Conservation (phyloP, 1,140 invertebrate genomes). For the Drosophila aff. region DNA sequence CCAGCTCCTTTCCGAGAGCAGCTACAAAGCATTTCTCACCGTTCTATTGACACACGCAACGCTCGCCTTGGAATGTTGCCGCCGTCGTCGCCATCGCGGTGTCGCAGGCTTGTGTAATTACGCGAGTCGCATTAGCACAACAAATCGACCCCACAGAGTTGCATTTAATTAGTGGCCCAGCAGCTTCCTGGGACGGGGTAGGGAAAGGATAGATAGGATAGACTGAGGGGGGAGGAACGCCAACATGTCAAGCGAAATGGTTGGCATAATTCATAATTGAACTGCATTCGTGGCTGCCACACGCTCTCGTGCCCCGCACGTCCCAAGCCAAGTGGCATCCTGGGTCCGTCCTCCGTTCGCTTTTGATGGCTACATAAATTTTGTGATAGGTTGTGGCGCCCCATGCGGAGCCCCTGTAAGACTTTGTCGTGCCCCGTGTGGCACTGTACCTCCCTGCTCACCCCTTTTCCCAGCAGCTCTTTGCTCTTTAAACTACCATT, state of each 20-base stretch:
- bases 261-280: slow-evolving; percentile 82
- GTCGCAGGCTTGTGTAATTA: slow-evolving; percentile 61
- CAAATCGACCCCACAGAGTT: slow-evolving; percentile 75
- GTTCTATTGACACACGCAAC: slow-evolving; percentile 78
- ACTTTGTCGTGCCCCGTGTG: slow-evolving; percentile 36
- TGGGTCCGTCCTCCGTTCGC: slow-evolving; percentile 10
- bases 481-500: slow-evolving; percentile 13
- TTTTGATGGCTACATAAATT: slow-evolving; percentile 67
- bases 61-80: slow-evolving; percentile 72
- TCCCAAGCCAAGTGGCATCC: slow-evolving; percentile 20
- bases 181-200: neutral
- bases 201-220: neutral
- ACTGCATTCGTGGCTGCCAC: slow-evolving; percentile 58
- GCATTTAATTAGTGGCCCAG: slow-evolving; percentile 74
- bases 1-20: slow-evolving; percentile 4
- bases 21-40: slow-evolving; percentile 65
- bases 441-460: neutral
- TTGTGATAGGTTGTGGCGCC: slow-evolving; percentile 45
- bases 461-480: neutral
- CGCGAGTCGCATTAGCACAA: slow-evolving; percentile 74
- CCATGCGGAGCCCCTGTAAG: slow-evolving; percentile 22
- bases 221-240: neutral
- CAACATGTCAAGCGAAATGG: slow-evolving; percentile 70
- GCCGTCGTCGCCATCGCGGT: slow-evolving; percentile 47
- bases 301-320: slow-evolving; percentile 8